Conservation (phyloP, 2,113 vertebrate species). For the Piaya cayana region DNA sequence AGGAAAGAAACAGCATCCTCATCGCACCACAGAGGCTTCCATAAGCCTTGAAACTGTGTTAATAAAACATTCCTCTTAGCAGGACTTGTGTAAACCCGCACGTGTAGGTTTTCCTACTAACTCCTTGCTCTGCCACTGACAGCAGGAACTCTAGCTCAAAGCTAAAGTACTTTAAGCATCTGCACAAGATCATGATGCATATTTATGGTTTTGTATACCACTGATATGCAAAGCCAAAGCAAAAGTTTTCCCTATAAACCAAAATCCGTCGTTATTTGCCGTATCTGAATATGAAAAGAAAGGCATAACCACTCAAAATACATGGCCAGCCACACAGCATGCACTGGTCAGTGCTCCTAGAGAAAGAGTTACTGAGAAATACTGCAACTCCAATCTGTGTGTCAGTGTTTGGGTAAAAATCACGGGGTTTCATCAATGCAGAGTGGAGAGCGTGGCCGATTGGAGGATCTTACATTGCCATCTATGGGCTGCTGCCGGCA, state of each 20-base stretch:
- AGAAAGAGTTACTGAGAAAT: not conserved
- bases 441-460: fast-evolving
- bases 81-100: not conserved
- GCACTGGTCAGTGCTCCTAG: not conserved
- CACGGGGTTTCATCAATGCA: fast-evolving
- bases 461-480: conserved; percentile 44
- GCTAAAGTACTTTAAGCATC: not conserved
- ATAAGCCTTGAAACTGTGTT: not conserved
- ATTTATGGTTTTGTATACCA: not conserved
- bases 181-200: not conserved
- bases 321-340: not conserved
- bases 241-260: not conserved
- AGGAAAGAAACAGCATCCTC: not conserved
- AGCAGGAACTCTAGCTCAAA: not conserved
- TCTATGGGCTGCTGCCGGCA: conserved; percentile 13
- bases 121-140: not conserved
- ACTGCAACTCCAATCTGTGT: fast-evolving
- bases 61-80: not conserved
- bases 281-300: fast-evolving
- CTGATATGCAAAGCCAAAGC: not conserved
- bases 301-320: not conserved
- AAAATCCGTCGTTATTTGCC: not conserved
- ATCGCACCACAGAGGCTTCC: not conserved
- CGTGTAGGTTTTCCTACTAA: not conserved
- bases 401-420: fast-evolving